Base-by-base conservation (phyloP, 2,797 vertebrate genomes). In the Meda fulgida region DNA sequence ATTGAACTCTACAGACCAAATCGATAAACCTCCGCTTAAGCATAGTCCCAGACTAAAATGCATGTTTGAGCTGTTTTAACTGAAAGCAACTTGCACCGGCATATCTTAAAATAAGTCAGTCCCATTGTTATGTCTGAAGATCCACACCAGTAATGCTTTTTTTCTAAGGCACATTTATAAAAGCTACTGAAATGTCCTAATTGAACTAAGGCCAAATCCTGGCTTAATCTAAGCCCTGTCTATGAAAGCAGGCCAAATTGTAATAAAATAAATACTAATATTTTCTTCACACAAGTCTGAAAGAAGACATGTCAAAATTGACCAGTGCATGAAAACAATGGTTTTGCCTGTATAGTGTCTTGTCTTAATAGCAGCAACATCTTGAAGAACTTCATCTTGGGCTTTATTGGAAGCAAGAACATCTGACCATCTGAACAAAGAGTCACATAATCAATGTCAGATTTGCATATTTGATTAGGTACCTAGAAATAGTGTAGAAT, bases 381-480 rank as follows among this genome's bases (percentile, higher is more conserved):
- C 48, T 55, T 76, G 6, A n/a, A 76, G 29, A 36, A 23, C 29
- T n/a, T n/a, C n/a, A 75, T 75, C 29, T 58, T 38, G 21, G 23
- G 7, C 11, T 77, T 55, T 23, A 58, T 16, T 16, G 51, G 14
- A 38, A 58, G 13, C 13, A 40, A 18, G 1, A 26, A 77, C 23
- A 78, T 78, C 75, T 60, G 31, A 75, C 29, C 46, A n/a, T 58
- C 73, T 58, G 51, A 3, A 58, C 3, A 55, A 73, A 38, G 51
- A 58, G 75, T 58, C 13, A 34, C 51, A 58, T 77, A 21, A 58
- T 58, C 75, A 16, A 58, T 77, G 34, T 58, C 21, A 16, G 14
- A 77, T 77, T 58, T 55, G 31, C 51, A 58, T 34, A 34, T 38
- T 53, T 58, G 31, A 58, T 36, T 18, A 55, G 34, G 7, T 21